These are phyloP conservation scores for Stigmatopora argus DNA, from an alignment of 2,113 vertebrate species.

Conservation along the genomic window DNA sequence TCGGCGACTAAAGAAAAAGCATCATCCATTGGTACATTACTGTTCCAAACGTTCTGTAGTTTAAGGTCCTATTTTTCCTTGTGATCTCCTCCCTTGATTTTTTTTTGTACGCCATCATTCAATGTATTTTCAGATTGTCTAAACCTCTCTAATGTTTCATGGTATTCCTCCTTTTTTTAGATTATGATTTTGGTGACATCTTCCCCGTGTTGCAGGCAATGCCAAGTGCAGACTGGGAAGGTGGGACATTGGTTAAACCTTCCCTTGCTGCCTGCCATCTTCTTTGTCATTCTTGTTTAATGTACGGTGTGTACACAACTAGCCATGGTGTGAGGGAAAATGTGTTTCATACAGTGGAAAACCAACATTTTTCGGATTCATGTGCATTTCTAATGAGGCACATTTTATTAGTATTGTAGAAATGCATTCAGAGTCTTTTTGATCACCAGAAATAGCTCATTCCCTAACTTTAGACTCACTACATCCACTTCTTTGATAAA, in stretches of 20 bases:
- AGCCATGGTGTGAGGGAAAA: neutral
- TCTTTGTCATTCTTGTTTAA: slow-evolving; percentile 72
- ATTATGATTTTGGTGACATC: slow-evolving; percentile 99
- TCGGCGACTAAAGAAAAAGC: neutral
- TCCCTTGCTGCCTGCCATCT: slow-evolving; percentile 28
- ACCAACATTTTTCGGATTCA: neutral
- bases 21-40: slow-evolving; percentile 6
- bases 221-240: slow-evolving; percentile 99
- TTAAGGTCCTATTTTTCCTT: slow-evolving; percentile 33
- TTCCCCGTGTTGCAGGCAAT: slow-evolving; percentile 96
- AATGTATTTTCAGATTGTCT: slow-evolving; percentile 21
- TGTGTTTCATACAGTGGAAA: neutral
- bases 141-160: slow-evolving; percentile 58
- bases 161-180: slow-evolving; percentile 90
- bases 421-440: neutral
- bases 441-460: neutral
- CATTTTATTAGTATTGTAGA: neutral
- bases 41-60: slow-evolving; percentile 13
- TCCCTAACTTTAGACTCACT: neutral
- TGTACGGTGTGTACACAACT: slow-evolving; percentile 33
- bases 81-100: neutral
- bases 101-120: slow-evolving; percentile 2
- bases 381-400: neutral
- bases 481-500: slow-evolving; percentile 1
- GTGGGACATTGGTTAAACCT: slow-evolving; percentile 83